Evolutionary conservation across 1,140 invertebrate genomes (phyloP).

Genomic region (Vanessa atalanta): DNA sequence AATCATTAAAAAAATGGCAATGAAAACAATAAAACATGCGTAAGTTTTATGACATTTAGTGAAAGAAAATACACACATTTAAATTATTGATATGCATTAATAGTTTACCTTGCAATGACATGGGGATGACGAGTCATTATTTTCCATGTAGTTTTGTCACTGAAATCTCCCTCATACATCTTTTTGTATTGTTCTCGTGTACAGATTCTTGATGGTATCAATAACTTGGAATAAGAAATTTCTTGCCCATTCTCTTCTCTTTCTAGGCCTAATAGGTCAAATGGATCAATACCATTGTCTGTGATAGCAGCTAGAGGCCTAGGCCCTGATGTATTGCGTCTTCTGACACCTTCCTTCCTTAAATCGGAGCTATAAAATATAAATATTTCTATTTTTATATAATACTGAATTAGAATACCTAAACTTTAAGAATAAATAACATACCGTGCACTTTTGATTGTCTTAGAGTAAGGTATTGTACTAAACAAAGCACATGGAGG

Average conservation of each 20-base stretch:
- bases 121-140: slow-evolving; percentile 80
- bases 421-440: slow-evolving; percentile 21
- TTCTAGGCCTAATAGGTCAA: slow-evolving; percentile 91
- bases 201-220: slow-evolving; percentile 88
- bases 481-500: slow-evolving; percentile 92
- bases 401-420: too few species aligned
- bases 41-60: slow-evolving; percentile 26
- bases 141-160: slow-evolving; percentile 77
- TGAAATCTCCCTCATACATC: slow-evolving; percentile 81
- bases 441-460: slow-evolving; percentile 84
- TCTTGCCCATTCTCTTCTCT: slow-evolving; percentile 91
- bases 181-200: slow-evolving; percentile 78
- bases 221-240: slow-evolving; percentile 92
- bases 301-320: slow-evolving; percentile 91
- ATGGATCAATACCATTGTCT: slow-evolving; percentile 92
- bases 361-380: slow-evolving; percentile 83
- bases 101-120: slow-evolving; percentile 84
- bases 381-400: neutral
- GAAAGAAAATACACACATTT: slow-evolving; percentile 27
- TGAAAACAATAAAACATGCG: slow-evolving; percentile 32
- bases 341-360: slow-evolving; percentile 88
- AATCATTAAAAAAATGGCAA: slow-evolving; percentile 29
- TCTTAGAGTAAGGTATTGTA: slow-evolving; percentile 89
- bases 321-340: slow-evolving; percentile 89
- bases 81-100: slow-evolving; percentile 1